phyloP scores from a whole-genome alignment of 2,113 vertebrate genomes.

The Catagonus wagneri region DNA sequence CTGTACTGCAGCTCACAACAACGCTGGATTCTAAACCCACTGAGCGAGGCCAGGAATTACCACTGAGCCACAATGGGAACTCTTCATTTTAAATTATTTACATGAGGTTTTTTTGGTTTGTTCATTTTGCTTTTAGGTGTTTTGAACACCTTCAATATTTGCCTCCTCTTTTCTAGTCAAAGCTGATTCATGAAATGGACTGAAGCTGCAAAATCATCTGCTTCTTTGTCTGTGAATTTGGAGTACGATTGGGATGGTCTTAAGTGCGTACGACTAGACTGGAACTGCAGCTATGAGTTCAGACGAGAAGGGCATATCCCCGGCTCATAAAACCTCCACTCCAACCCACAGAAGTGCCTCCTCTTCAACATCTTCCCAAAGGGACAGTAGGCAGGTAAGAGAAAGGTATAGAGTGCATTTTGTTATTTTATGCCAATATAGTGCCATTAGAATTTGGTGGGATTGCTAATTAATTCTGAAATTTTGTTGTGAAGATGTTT shows the following conservation, averaged over 20 bases:
- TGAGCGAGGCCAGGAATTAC: no score
- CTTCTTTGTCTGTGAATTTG: constrained; percentile 76
- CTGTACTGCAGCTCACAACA: no score
- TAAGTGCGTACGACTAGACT: constrained; percentile 82
- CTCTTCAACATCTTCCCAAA: constrained; percentile 94
- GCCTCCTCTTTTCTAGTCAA: constrained; percentile 45
- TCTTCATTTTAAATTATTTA: neutral
- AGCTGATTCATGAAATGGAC: constrained; percentile 80
- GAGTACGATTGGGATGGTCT: constrained; percentile 83
- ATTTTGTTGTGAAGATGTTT: neutral
- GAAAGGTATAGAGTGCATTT: neutral
- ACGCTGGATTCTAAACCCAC: no score
- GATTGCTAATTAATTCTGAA: constrained; percentile 25
- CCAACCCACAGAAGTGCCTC: constrained; percentile 97
- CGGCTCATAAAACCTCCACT: constrained; percentile 93
- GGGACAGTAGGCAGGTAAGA: constrained; percentile 97
- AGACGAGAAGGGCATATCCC: constrained; percentile 93
- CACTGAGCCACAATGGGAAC: no score
- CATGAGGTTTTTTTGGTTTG: constrained; percentile 51
- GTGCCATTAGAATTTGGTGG: neutral
- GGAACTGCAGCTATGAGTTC: constrained; percentile 93
- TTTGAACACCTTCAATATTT: constrained; percentile 66
- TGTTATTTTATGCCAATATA: neutral
- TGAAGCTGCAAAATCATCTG: constrained; percentile 75
- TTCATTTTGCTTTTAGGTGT: constrained; percentile 74